These are phyloP conservation scores for Turdus rufiventris DNA, from an alignment of 2,113 vertebrate species.

Conservation along the genomic window DNA sequence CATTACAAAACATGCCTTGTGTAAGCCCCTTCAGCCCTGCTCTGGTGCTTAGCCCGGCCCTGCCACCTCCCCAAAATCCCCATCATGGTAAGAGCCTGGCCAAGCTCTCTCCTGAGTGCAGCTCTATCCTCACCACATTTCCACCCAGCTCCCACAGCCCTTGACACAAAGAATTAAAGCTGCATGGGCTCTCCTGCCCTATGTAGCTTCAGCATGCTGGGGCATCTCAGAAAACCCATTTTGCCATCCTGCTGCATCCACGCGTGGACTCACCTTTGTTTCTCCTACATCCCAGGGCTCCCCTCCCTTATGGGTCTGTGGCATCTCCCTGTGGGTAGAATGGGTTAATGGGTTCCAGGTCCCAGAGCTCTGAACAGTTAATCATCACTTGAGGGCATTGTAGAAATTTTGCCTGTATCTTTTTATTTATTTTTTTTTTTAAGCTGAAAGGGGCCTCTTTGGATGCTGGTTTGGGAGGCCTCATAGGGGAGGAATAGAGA, in stretches of 20 bases:
- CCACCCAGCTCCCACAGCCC: neutral
- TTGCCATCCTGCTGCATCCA: neutral
- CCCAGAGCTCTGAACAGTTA: neutral
- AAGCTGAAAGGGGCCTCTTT: neutral
- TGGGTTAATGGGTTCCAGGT: neutral
- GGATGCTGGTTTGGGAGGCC: neutral
- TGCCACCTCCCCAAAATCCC: neutral
- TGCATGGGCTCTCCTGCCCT: neutral
- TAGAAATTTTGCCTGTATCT: accelerated
- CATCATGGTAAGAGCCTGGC: accelerated
- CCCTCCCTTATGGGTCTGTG: accelerated
- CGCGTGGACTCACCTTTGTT: accelerated
- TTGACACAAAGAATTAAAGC: neutral
- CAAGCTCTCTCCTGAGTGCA: neutral
- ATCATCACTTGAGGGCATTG: neutral
- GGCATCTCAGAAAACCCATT: accelerated
- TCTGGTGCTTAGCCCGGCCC: neutral
- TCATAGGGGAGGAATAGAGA: neutral
- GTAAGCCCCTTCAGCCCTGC: slow-evolving; percentile 16
- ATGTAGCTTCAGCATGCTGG: neutral
- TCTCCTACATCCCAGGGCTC: accelerated
- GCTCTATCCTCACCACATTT: neutral
- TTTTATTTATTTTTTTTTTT: neutral
- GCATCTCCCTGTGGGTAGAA: neutral
- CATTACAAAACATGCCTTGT: slow-evolving; percentile 57